These are phyloP conservation scores for Morone saxatilis DNA, from an alignment of 2,113 vertebrate genomes.

Conservation along the genomic window DNA sequence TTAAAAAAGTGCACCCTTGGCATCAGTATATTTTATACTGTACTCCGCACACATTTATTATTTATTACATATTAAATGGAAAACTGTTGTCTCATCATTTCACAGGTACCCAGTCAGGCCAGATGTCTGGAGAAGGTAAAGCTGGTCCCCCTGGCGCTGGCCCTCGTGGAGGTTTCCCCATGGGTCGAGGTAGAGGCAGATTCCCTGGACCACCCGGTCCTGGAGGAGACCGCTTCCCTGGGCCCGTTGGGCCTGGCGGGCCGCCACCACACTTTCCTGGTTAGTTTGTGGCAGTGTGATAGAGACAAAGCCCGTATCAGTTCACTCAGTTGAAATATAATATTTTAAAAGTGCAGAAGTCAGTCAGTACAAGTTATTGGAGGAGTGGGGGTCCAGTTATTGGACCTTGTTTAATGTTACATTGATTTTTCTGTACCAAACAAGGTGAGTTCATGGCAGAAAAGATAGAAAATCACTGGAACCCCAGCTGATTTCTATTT, in stretches of 20 bases:
- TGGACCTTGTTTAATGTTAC: not conserved
- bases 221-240: conserved; percentile 95
- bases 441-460: conserved; percentile 12
- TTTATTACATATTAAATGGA: not conserved
- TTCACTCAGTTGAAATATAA: not conserved
- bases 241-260: conserved; percentile 93
- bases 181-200: conserved; percentile 93
- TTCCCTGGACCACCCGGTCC: conserved; percentile 93
- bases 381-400: not conserved
- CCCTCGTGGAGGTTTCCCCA: conserved; percentile 91
- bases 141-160: conserved; percentile 95
- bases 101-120: conserved; percentile 95
- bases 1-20: not conserved
- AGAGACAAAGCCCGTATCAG: not conserved
- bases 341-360: not conserved
- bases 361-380: too few species aligned
- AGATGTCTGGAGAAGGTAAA: conserved; percentile 99
- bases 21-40: not conserved
- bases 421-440: not conserved
- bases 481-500: not conserved
- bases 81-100: not conserved
- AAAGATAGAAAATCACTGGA: not conserved
- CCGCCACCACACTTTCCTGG: conserved; percentile 96
- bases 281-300: conserved; percentile 72
- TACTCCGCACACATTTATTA: not conserved